Evolutionary conservation across 2,113 vertebrate genomes (phyloP).

Genomic region (Amphilophus citrinellus): DNA sequence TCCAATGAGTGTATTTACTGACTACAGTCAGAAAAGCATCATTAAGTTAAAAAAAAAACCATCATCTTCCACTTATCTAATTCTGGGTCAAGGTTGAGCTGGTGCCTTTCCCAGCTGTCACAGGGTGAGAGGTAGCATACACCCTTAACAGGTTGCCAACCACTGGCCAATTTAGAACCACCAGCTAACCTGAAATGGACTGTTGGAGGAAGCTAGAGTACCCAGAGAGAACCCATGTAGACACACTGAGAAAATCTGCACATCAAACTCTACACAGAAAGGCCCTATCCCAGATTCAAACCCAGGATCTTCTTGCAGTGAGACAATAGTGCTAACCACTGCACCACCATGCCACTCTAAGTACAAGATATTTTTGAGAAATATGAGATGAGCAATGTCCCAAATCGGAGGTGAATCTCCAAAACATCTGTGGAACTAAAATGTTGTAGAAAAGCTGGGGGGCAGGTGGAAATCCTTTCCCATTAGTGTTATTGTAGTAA

Average conservation of each 20-base stretch:
- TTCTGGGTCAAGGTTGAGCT: rapidly evolving
- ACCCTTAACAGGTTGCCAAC: background rate
- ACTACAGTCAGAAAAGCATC: background rate
- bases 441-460: background rate
- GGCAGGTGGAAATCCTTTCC: background rate
- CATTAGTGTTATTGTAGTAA: background rate
- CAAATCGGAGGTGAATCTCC: background rate
- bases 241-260: background rate
- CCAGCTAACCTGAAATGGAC: background rate
- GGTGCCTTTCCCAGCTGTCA: background rate
- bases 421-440: background rate
- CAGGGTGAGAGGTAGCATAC: background rate
- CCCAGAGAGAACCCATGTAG: no score
- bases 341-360: background rate
- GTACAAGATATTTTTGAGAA: background rate
- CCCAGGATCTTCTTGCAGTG: background rate
- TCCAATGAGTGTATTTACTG: background rate
- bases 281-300: background rate
- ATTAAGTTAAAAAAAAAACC: no score
- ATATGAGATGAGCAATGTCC: background rate
- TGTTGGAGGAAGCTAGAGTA: rapidly evolving
- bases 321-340: rapidly evolving
- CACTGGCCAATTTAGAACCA: background rate
- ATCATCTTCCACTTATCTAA: background rate
- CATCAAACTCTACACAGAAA: background rate